A percentile compares a stretch with the other conserved stretches of the same genome.
These are phyloP conservation scores for Rapana venosa DNA, from an alignment of 2,888 invertebrate species.

Conservation along the genomic window DNA sequence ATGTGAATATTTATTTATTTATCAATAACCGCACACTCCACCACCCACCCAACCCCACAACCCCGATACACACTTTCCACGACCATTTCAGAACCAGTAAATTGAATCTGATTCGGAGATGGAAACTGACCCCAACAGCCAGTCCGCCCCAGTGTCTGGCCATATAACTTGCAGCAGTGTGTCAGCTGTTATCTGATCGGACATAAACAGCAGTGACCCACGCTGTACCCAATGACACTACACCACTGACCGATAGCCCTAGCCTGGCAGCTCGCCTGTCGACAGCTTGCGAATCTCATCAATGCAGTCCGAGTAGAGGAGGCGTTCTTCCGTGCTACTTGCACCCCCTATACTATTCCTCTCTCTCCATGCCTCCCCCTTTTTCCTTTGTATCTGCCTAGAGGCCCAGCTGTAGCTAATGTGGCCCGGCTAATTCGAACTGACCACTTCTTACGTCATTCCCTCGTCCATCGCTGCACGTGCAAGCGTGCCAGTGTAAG, in stretches of 20 bases:
- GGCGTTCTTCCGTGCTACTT: not conserved
- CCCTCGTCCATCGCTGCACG: not conserved
- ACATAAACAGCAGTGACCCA: not conserved
- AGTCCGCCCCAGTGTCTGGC: no score
- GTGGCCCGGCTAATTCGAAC: slow-evolving; percentile 2
- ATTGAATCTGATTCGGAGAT: no score
- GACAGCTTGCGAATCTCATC: not conserved
- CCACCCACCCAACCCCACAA: no score
- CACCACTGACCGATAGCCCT: not conserved
- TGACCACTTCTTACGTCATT: not conserved
- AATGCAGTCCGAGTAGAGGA: not conserved
- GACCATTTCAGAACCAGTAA: no score
- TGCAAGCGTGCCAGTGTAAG: not conserved
- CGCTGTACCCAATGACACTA: slow-evolving; percentile 3
- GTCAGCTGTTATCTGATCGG: not conserved
- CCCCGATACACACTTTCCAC: no score
- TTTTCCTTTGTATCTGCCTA: not conserved
- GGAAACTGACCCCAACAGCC: no score
- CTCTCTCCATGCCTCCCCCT: not conserved
- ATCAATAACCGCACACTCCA: no score
- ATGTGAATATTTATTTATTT: no score
- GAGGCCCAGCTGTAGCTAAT: not conserved
- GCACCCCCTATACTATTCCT: not conserved
- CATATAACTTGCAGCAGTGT: no score
- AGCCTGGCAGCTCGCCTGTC: not conserved